Base-by-base conservation (phyloP, 2,797 vertebrate species). In the Esox lucius region DNA sequence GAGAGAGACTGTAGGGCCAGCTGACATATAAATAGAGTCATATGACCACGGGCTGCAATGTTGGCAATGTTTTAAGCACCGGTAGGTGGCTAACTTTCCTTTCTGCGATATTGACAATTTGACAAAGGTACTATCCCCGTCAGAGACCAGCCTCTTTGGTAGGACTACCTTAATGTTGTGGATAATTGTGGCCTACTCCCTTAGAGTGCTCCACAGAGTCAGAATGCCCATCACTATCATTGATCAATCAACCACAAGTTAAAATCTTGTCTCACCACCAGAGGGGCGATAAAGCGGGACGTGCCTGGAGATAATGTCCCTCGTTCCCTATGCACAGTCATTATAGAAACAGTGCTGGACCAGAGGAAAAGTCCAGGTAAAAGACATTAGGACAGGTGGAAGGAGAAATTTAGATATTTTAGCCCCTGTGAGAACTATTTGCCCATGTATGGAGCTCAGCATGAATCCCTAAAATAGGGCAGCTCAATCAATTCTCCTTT, bases 161-260 rank as follows among this genome's bases (percentile, higher is more conserved):
- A 61, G 69, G 72, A 35, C 74, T 77, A 75, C 62, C 49, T 77
- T 70, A 42, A 49, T 19, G 46, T 85, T 61, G 77, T 71, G 1
- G 51, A 87, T 83, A 17, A 39, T 73, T 33, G 26, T 4, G 5
- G 12, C n/a, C 48, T 28, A 26, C 22, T 80, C 81, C 75, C 80
- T 67, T 69, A 76, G 82, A 73, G 8, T 5, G 26, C 33, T 66
- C 59, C 61, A 28, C 66, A 62, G 59, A 64, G 33, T 71, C 3
- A 78, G 19, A 71, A 79, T 31, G 74, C 42, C 71, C 71, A 81
- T 74, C 74, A 78, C 74, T 83, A 70, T 68, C 70, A 89, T 83
- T 78, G 80, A 90, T 87, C 64, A 80, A 74, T 80, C 51, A 72
- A 72, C 56, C 19, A 68, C 70, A 74, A 48, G 82, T 62, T 48